These are phyloP conservation scores for Drosophila cognata DNA, from an alignment of 2,888 invertebrate genomes.

Conservation along the genomic window DNA sequence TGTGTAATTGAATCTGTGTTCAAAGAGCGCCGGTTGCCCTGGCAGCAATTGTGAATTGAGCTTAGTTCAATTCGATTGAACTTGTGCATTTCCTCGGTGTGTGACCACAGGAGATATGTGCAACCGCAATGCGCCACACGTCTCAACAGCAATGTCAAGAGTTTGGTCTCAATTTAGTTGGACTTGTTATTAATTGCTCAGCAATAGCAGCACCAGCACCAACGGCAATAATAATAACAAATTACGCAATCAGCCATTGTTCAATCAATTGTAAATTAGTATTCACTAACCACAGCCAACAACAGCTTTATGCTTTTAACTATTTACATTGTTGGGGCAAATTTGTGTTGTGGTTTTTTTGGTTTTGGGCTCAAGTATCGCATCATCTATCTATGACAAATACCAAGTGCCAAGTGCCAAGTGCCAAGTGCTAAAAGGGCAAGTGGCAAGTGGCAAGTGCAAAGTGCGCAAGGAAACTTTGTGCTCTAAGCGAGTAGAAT, in stretches of 20 bases:
- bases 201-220: conserved; percentile 11
- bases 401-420: conserved; percentile 6
- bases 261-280: conserved; percentile 62
- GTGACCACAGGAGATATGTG: conserved; percentile 18
- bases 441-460: conserved; percentile 6
- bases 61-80: conserved; percentile 40
- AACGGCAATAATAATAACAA: conserved; percentile 29
- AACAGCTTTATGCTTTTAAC: conserved; percentile 40
- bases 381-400: conserved; percentile 37
- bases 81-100: conserved; percentile 19
- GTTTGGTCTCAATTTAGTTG: conserved; percentile 65
- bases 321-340: conserved; percentile 48
- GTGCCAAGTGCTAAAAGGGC: conserved; percentile 2
- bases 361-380: conserved; percentile 16
- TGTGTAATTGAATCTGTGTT: conserved; percentile 69
- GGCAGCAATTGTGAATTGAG: conserved; percentile 26
- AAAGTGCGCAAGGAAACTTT: neutral
- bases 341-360: conserved; percentile 59
- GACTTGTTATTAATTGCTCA: conserved; percentile 76
- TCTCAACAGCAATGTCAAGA: conserved; percentile 51
- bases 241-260: conserved; percentile 47
- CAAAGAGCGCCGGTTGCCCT: conserved; percentile 46
- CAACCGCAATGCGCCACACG: conserved; percentile 24
- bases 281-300: conserved; percentile 40
- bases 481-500: neutral